phyloP scores from a whole-genome alignment of 1,140 invertebrate genomes.

The Physella acuta region DNA sequence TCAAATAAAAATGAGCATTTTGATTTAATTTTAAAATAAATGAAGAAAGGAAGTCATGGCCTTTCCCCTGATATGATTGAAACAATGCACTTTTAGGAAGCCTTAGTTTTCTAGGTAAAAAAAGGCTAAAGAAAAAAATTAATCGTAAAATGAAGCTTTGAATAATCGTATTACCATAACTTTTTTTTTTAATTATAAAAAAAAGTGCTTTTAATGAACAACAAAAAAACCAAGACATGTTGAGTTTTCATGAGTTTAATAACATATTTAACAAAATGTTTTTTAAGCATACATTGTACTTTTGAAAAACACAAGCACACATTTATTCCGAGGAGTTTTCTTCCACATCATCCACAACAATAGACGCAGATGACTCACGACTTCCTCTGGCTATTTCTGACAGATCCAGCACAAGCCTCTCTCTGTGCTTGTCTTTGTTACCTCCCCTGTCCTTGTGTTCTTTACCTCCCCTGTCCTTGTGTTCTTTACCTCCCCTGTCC shows the following conservation, averaged over 20 bases:
- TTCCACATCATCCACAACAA: not conserved
- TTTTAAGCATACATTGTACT: not conserved
- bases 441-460: not conserved
- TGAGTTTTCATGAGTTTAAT: not conserved
- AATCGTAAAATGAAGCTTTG: no score
- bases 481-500: not conserved
- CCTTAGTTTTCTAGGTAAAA: no score
- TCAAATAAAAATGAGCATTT: no score
- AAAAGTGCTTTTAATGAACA: no score
- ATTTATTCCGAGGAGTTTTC: constrained; percentile 6
- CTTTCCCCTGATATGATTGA: no score
- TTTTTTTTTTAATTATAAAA: no score
- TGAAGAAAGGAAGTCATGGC: no score
- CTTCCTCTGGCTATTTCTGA: constrained; percentile 6
- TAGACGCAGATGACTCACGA: not conserved
- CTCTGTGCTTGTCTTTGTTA: not conserved
- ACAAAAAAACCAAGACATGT: no score
- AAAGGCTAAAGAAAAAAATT: no score
- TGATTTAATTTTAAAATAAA: no score
- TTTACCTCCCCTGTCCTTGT: not conserved
- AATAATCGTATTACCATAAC: no score
- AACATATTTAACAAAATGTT: not conserved
- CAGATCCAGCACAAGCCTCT: constrained; percentile 2
- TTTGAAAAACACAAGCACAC: not conserved
- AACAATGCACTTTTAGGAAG: no score